phyloP scores from a whole-genome alignment of 2,797 vertebrate species.

The Gallinago solitaria region DNA sequence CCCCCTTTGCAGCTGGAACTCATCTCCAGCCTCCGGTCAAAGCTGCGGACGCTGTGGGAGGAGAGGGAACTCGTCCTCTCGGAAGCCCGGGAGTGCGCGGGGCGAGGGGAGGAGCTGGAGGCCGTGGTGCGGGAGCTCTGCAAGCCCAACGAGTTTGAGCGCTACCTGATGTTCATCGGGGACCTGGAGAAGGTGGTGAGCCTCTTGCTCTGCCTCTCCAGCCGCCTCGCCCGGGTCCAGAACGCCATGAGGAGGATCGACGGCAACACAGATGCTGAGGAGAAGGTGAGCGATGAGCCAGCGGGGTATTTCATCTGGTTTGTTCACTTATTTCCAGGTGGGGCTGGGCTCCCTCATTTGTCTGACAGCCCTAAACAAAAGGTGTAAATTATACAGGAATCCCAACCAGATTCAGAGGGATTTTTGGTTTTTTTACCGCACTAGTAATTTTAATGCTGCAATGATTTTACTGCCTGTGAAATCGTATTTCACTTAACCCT shows the following conservation, averaged over 20 bases:
- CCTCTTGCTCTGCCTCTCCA: constrained; percentile 91
- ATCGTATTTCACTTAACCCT: not conserved
- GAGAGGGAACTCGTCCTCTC: constrained; percentile 71
- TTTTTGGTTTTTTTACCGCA: not conserved
- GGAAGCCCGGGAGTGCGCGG: constrained; percentile 72
- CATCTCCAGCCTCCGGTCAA: constrained; percentile 73
- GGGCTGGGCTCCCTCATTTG: not conserved
- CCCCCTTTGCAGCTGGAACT: constrained; percentile 78
- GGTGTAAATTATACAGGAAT: not conserved
- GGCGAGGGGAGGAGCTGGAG: constrained; percentile 73
- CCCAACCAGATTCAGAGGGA: not conserved
- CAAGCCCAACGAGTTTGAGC: constrained; percentile 84
- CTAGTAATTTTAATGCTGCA: not conserved
- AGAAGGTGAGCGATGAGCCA: constrained; percentile 81
- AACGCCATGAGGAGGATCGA: constrained; percentile 85
- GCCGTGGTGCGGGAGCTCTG: constrained; percentile 76
- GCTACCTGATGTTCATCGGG: constrained; percentile 88
- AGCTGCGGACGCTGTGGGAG: constrained; percentile 75
- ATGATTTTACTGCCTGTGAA: not conserved
- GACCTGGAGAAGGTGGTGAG: constrained; percentile 95
- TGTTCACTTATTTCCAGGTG: not conserved
- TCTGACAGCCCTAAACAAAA: not conserved
- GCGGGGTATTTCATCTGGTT: too few species aligned
- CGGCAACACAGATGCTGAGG: constrained; percentile 82
- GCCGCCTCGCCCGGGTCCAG: constrained; percentile 89